Percentiles rank a stretch among this genome's conserved stretches.
phyloP scores from a whole-genome alignment of 2,113 vertebrate genomes.

The Centropus bengalensis region DNA sequence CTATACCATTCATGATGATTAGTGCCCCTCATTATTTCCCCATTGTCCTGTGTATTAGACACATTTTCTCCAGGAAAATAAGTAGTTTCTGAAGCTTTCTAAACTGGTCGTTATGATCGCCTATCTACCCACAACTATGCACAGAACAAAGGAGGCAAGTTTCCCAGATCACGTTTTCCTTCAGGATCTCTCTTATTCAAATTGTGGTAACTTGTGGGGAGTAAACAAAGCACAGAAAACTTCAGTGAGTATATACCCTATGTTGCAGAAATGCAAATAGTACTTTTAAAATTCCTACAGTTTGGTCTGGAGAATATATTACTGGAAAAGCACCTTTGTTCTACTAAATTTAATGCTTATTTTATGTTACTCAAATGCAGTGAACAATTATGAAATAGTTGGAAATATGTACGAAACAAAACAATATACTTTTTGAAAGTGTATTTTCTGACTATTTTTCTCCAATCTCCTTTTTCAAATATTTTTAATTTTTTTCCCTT shows the following conservation, averaged over 20 bases:
- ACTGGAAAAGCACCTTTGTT: not conserved
- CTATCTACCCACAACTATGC: not conserved
- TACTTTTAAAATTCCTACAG: not conserved
- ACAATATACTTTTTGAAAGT: not conserved
- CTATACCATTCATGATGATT: not conserved
- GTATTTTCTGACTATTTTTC: not conserved
- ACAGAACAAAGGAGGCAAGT: not conserved
- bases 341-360: not conserved
- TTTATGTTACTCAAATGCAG: not conserved
- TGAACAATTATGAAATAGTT: not conserved
- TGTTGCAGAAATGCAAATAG: not conserved
- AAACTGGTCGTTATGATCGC: not conserved
- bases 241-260: not conserved
- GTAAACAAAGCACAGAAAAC: not conserved
- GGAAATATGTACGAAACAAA: not conserved
- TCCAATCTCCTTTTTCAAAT: not conserved
- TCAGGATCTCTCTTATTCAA: not conserved
- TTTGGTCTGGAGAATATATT: not conserved
- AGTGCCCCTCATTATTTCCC: not conserved
- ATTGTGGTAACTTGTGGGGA: not conserved
- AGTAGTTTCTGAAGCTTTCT: not conserved
- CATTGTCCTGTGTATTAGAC: fast-evolving
- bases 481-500: not conserved
- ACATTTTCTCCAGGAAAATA: not conserved
- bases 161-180: not conserved